Evolutionary conservation across 1,140 invertebrate genomes (phyloP).

Genomic region (Anastrepha obliqua): DNA sequence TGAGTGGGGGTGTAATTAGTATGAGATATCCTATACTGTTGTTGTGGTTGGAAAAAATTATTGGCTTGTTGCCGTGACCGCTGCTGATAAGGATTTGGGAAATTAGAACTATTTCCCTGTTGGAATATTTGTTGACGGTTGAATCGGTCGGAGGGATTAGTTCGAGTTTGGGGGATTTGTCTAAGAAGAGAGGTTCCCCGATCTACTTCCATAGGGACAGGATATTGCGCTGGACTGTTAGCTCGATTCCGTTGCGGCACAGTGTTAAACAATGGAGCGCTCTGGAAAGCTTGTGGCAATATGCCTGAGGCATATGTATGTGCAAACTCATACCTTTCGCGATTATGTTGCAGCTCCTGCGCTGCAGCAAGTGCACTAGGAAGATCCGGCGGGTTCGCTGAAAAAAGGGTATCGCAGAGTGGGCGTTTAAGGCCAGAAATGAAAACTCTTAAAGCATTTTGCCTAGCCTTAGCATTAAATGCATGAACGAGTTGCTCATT

Average conservation of each 20-base stretch:
- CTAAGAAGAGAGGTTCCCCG: conserved; percentile 13
- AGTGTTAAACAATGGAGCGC: no score
- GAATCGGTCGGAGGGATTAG: not conserved
- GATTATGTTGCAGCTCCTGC: conserved; percentile 33
- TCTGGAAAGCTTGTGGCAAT: not conserved
- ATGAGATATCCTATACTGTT: not conserved
- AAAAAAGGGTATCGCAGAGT: conserved; percentile 31
- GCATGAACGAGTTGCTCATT: not conserved
- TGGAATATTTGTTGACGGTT: not conserved
- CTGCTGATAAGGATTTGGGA: conserved; percentile 14
- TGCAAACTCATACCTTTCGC: not conserved
- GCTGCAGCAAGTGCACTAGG: conserved; percentile 45
- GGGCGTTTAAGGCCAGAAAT: conserved; percentile 9
- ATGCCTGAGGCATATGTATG: not conserved
- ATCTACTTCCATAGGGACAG: conserved; percentile 21
- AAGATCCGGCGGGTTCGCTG: conserved; percentile 16
- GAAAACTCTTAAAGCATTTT: conserved; percentile 42
- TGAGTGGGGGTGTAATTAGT: not conserved
- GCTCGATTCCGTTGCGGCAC: not conserved
- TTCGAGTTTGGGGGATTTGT: conserved; percentile 17
- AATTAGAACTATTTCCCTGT: not conserved
- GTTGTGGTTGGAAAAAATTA: conserved; percentile 42
- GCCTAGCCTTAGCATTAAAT: not conserved
- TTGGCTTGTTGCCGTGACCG: conserved; percentile 7
- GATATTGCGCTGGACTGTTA: not conserved